A percentile compares a stretch with the other conserved stretches of the same genome.
These are phyloP conservation scores for Parasteatoda tepidariorum DNA, from an alignment of 1,140 invertebrate genomes.

Conservation along the genomic window DNA sequence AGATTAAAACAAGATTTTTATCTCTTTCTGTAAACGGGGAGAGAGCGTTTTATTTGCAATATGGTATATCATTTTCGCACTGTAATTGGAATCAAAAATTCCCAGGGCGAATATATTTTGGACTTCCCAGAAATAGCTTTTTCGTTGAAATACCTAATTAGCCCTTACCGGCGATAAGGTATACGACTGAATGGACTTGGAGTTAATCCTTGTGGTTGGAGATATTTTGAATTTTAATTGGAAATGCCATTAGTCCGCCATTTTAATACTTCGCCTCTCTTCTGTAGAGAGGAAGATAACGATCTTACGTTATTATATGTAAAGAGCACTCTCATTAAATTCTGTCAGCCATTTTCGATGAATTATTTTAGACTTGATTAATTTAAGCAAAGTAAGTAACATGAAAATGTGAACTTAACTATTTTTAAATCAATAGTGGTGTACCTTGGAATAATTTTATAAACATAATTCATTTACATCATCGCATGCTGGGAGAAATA, in stretches of 20 bases:
- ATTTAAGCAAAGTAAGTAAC: too few relatives aligned
- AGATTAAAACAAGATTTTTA: conserved; percentile 25
- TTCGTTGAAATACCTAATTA: conserved; percentile 1
- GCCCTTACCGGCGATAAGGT: too few relatives aligned
- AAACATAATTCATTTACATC: too few relatives aligned
- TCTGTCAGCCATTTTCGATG: too few relatives aligned
- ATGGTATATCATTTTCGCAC: conserved; percentile 3
- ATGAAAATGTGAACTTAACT: too few relatives aligned
- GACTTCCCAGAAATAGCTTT: conserved; percentile 24
- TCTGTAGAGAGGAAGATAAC: conserved; percentile 7
- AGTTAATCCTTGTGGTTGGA: too few relatives aligned
- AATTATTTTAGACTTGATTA: too few relatives aligned
- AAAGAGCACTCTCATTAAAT: not conserved
- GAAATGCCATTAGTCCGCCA: conserved; percentile 14
- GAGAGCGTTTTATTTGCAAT: conserved; percentile 21
- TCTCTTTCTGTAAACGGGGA: too few relatives aligned
- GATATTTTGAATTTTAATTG: conserved; percentile 9
- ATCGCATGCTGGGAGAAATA: too few relatives aligned
- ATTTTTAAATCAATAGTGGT: too few relatives aligned
- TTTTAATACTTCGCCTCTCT: conserved; percentile 2
- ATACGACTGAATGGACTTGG: too few relatives aligned
- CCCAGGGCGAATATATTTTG: conserved; percentile 21
- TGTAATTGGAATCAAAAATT: conserved; percentile 24
- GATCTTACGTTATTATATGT: not conserved
- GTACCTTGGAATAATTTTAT: too few relatives aligned